Evolutionary conservation across 2,888 invertebrate species (phyloP), one percentile per base, ranked within the genome.

Genomic region (Rhopalosiphum nymphaeae): DNA sequence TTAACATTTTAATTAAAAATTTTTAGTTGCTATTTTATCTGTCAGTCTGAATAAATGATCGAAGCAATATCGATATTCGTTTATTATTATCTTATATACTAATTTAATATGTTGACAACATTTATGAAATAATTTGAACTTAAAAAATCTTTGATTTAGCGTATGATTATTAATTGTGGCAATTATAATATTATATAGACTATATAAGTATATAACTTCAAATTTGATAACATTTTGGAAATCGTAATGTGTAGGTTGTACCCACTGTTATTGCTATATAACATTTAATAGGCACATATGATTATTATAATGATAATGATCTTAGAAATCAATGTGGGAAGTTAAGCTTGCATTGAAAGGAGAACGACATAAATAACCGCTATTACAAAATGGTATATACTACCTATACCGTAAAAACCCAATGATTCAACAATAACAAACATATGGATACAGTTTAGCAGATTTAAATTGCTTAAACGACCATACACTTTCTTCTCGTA

Each of bases 351-450:
- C 84, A n/a, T 57, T 56, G 84, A 91, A 85, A 91, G 42, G 29
- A 85, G 36, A 56, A 91, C 53, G 84, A 42, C 84, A 85, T 57
- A 85, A 91, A 85, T 56, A 85, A 91, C 56, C 44, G n/a, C 25
- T 44, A 85, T 91, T 85, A 56, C 56, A 85, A 89, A 89, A 89
- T 42, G 42, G 44, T 91, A 91, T 49, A 49, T 78, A 78, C 78
- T 36, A 78, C 78, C 36, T 78, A 21, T 46, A 49, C 36, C 9
- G 21, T 56, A 91, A 91, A 85, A 85, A 56, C 53, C 91, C 91
- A n/a, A 56, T 91, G 84, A 91, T 91, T 91, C 91, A 91, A 84
- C 85, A 91, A 85, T 46, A 46, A 49, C 56, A 90, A 36, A 91
- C 85, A 56, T 16, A 84, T 53, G 84, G 29, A 91, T 56, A 91